Evolutionary conservation across 2,113 vertebrate genomes (phyloP).

Genomic region (Morone chrysops): DNA sequence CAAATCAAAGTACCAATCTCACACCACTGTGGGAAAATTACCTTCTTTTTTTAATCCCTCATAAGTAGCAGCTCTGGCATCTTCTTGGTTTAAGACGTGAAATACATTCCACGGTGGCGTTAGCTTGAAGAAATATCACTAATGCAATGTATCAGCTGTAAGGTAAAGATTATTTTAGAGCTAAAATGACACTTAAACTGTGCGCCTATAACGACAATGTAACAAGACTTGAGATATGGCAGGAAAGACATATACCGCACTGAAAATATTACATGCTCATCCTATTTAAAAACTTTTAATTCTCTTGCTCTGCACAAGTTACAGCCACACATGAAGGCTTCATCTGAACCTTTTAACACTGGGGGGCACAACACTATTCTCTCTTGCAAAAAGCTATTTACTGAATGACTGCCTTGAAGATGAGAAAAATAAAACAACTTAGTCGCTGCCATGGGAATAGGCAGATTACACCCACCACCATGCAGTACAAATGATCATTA

Average conservation of each 20-base stretch:
- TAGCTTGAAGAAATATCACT: neutral
- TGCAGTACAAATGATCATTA: constrained; percentile 76
- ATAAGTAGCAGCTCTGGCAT: constrained; percentile 5
- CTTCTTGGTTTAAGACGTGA: neutral
- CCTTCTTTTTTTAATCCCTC: neutral
- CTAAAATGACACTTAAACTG: neutral
- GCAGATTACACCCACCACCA: constrained; percentile 66
- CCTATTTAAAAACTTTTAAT: constrained; percentile 36
- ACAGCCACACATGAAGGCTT: constrained; percentile 5
- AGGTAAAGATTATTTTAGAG: neutral
- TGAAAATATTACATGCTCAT: neutral
- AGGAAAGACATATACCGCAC: neutral
- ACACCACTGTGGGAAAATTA: neutral
- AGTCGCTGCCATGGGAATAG: constrained; percentile 50
- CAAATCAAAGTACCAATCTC: constrained; percentile 9
- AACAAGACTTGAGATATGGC: neutral
- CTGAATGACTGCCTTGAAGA: constrained; percentile 62
- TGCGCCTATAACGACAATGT: neutral
- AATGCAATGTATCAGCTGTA: neutral
- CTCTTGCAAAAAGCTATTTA: constrained; percentile 57
- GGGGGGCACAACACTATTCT: constrained; percentile 20
- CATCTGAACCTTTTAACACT: constrained; percentile 32
- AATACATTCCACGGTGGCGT: neutral
- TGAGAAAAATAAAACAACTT: constrained; percentile 67
- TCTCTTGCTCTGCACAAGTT: constrained; percentile 21